Base-by-base conservation (phyloP, 2,113 vertebrate genomes). In the Prochilodus magdalenae region DNA sequence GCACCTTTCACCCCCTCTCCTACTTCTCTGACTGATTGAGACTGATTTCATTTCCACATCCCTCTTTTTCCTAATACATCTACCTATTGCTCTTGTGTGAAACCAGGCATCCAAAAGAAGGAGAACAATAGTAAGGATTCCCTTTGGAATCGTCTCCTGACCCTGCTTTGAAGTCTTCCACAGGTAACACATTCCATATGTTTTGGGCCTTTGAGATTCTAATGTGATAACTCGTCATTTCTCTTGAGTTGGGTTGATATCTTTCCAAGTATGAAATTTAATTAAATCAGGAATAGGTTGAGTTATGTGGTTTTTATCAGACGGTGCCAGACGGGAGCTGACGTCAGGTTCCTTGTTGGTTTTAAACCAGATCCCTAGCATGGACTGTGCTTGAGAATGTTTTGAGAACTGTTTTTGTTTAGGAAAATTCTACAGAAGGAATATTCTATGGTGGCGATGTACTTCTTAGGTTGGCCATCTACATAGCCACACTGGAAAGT, bases 171-270 rank as follows among this genome's bases (percentile, higher is more conserved):
- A 79, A 79, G 30, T 14, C 7, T 62, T 47, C 22, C 30, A 33
- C 29, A 82, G 74, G 77, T 81, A 88, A 79, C 24, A 53, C n/a
- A 20, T 62, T 77, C 86, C 86, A 87, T 49, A 83, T 71, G 81
- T 49, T 18, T 73, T 16, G 26, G 5, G 0, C 20, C 11, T 75
- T 69, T 60, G n/a, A 24, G 40, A 69, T 72, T 62, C 30, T 60
- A 53, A 63, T 72, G 40, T 44, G 22, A 65, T 73, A 71, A 57
- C 22, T 53, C 26, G 57, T n/a, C 49, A 59, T 36, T 20, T 76
- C 57, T 65, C 47, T 26, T 62, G 20, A 55, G 60, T 74, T 59
- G 16, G 24, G 75, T 24, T 14, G 5, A 53, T 26, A 27, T 29
- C 26, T 55, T 72, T 49, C 57, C 27, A 51, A 29, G n/a, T 24